Conservation (phyloP, 2,797 vertebrate genomes). For the Ctenopoma multispine region DNA sequence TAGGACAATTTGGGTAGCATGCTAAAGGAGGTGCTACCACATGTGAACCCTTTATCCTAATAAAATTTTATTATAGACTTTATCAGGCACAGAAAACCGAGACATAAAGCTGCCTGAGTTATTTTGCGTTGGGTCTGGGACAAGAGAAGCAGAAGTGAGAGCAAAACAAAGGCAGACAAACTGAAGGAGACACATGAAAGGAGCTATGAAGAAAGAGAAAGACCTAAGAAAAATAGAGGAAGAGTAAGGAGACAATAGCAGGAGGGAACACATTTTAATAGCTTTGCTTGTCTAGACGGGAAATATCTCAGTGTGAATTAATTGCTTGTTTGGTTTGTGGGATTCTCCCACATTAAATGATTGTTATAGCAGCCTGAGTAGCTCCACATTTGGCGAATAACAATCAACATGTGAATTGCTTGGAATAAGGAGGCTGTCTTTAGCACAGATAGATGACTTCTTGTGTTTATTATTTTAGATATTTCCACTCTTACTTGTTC, state of each 20-base stretch:
- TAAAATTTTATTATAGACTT: not conserved
- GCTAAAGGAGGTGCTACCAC: no score
- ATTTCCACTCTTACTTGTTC: slow-evolving; percentile 18
- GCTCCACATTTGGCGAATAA: not conserved
- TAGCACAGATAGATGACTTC: not conserved
- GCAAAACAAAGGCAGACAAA: slow-evolving; percentile 20
- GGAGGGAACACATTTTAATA: slow-evolving; percentile 31
- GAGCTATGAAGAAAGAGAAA: slow-evolving; percentile 30
- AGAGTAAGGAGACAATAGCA: slow-evolving; percentile 5
- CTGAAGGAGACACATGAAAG: slow-evolving; percentile 32
- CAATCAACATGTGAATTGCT: slow-evolving; percentile 8
- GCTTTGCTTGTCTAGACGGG: slow-evolving; percentile 37
- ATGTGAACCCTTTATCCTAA: no score
- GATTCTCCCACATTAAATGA: slow-evolving; percentile 22
- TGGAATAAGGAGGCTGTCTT: slow-evolving; percentile 7
- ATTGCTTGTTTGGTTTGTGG: slow-evolving; percentile 31
- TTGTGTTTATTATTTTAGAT: slow-evolving; percentile 22
- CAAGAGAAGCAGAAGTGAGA: not conserved
- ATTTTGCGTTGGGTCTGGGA: slow-evolving; percentile 28
- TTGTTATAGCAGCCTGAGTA: slow-evolving; percentile 25
- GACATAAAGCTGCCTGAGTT: slow-evolving; percentile 38
- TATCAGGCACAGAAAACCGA: slow-evolving; percentile 26
- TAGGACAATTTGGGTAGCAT: no score
- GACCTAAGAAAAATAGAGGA: not conserved
- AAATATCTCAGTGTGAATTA: slow-evolving; percentile 29